phyloP scores from a whole-genome alignment of 2,797 vertebrate species.

The Acridotheres tristis region DNA sequence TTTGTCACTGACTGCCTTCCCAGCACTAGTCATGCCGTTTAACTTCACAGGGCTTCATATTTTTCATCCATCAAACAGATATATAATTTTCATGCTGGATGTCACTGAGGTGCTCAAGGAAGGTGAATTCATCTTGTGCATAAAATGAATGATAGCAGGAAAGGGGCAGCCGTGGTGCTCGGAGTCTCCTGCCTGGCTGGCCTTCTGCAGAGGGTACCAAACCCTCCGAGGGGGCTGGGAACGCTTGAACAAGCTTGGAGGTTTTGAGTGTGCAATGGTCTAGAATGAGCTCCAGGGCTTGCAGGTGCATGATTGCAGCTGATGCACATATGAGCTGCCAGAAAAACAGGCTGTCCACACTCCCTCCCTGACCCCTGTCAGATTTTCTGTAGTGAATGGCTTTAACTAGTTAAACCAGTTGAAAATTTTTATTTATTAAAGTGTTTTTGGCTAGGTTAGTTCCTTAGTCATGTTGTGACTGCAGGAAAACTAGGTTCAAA shows the following conservation, averaged over 20 bases:
- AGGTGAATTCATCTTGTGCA: fast-evolving
- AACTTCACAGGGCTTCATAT: neutral
- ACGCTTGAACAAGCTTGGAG: neutral
- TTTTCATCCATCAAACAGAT: neutral
- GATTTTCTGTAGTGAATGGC: neutral
- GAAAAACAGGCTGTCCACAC: neutral
- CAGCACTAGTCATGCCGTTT: neutral
- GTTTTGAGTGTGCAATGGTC: neutral
- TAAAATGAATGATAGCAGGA: neutral
- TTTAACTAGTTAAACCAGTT: neutral
- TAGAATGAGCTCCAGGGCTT: neutral
- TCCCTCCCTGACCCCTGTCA: neutral
- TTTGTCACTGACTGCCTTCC: neutral
- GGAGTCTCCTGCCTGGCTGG: neutral
- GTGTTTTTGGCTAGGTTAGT: neutral
- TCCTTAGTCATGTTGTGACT: neutral
- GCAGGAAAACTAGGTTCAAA: neutral
- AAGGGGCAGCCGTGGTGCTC: fast-evolving
- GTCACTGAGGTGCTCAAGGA: neutral
- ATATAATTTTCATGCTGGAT: neutral
- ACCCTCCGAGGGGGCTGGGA: neutral
- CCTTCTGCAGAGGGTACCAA: neutral
- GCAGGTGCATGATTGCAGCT: neutral
- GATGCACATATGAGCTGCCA: neutral
- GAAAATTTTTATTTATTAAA: neutral